Evolutionary conservation across 2,797 vertebrate species (phyloP).

Genomic region (Cyclopterus lumpus): DNA sequence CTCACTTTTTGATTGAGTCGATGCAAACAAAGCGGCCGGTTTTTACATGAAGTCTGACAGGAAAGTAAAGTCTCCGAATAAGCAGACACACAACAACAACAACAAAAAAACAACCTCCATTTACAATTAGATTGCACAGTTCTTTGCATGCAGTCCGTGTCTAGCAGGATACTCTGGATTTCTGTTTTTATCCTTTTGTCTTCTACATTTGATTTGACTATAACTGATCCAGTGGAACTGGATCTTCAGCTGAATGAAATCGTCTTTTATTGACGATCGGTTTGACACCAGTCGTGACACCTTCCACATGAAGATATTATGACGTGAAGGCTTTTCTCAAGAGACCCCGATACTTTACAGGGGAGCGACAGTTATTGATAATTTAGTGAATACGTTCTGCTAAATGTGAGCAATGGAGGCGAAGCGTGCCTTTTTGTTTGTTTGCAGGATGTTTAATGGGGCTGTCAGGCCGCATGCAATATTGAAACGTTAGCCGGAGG

Average conservation of each 20-base stretch:
- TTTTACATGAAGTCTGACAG: slow-evolving; percentile 15
- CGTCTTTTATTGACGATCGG: neutral
- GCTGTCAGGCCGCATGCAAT: slow-evolving; percentile 41
- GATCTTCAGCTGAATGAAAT: neutral
- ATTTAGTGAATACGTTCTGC: slow-evolving; percentile 1
- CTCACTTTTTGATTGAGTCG: neutral
- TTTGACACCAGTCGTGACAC: neutral
- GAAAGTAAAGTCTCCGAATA: neutral
- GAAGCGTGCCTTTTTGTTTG: slow-evolving; percentile 35
- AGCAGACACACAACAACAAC: too few relatives aligned
- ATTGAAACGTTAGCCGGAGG: slow-evolving; percentile 52
- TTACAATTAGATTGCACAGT: slow-evolving; percentile 51
- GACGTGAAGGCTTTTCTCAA: too few relatives aligned
- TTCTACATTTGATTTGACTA: neutral
- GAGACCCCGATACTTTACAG: neutral
- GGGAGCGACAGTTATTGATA: slow-evolving; percentile 13
- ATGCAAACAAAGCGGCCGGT: neutral
- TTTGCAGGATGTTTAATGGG: slow-evolving; percentile 33
- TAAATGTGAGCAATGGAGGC: slow-evolving; percentile 31
- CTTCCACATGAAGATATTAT: neutral
- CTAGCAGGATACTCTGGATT: neutral
- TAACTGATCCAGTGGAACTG: neutral
- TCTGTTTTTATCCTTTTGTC: slow-evolving; percentile 4
- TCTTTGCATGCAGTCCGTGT: neutral
- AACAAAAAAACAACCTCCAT: slow-evolving; percentile 25